phyloP scores from a whole-genome alignment of 2,797 vertebrate genomes.

The Kryptolebias ocellatus region DNA sequence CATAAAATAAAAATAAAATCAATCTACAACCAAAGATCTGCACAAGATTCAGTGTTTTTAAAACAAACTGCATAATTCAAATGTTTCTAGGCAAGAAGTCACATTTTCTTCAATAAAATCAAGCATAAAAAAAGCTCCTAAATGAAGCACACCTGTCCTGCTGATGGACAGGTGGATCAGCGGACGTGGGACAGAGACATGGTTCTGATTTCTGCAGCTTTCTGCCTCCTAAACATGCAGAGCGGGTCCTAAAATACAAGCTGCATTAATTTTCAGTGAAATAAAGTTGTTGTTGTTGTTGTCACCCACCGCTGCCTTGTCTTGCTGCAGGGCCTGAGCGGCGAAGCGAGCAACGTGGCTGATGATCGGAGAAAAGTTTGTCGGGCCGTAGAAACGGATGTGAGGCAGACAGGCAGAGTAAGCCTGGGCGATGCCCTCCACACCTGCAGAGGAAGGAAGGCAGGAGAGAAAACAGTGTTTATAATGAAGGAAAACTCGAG shows the following conservation, averaged over 20 bases:
- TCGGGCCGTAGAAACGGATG: conserved; percentile 97
- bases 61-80: no score
- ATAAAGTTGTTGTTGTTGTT: background rate
- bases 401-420: conserved; percentile 95
- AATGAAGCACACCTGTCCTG: background rate
- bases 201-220: conserved; percentile 6
- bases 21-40: background rate
- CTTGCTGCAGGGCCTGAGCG: conserved; percentile 92
- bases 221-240: background rate
- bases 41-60: no score
- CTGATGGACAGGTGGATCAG: background rate
- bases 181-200: background rate
- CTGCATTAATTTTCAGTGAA: background rate
- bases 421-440: conserved; percentile 94
- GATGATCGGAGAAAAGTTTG: conserved; percentile 96
- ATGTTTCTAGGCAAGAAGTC: background rate
- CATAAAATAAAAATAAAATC: background rate
- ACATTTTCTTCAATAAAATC: no score
- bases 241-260: background rate
- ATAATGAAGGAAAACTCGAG: background rate
- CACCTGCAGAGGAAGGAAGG: conserved; percentile 78
- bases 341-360: conserved; percentile 96
- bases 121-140: background rate
- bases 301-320: conserved; percentile 88
- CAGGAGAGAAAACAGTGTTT: background rate